Percentiles rank a stretch among this genome's conserved stretches.
These are phyloP conservation scores for Moxostoma hubbsi DNA, from an alignment of 2,797 vertebrate genomes.

Conservation along the genomic window DNA sequence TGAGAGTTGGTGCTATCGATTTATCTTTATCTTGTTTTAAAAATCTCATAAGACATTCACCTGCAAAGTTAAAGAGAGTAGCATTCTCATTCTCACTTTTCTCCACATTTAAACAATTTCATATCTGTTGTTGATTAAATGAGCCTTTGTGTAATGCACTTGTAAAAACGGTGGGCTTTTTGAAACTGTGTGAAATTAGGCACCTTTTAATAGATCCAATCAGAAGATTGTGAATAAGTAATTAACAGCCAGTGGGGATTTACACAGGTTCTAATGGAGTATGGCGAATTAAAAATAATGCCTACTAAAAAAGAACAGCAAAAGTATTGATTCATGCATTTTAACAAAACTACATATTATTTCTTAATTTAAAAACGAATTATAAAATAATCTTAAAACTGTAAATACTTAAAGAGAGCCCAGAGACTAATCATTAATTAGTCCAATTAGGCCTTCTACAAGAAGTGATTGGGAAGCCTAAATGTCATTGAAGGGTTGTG, in stretches of 20 bases:
- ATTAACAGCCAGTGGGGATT: constrained; percentile 6
- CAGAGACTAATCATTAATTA: neutral
- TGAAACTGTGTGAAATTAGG: constrained; percentile 48
- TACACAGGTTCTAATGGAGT: constrained; percentile 24
- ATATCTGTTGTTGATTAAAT: constrained; percentile 31
- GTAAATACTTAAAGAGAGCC: neutral
- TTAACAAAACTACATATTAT: neutral
- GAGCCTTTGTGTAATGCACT: constrained; percentile 33
- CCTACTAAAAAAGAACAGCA: constrained; percentile 7
- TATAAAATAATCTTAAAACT: neutral
- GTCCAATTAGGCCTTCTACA: neutral
- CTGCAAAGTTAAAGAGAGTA: constrained; percentile 7
- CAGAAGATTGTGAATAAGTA: constrained; percentile 31
- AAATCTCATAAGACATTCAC: constrained; percentile 20
- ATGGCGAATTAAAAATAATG: constrained; percentile 39
- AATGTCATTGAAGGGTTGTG: neutral
- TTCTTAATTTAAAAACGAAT: neutral
- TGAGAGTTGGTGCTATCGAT: neutral
- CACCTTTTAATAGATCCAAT: constrained; percentile 31
- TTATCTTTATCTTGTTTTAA: constrained; percentile 23
- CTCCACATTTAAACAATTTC: constrained; percentile 20
- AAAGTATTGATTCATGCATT: neutral
- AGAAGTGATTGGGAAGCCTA: neutral
- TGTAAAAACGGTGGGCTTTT: constrained; percentile 24
- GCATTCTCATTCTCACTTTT: constrained; percentile 22